These are phyloP conservation scores for Virgularia gustaviana DNA, from an alignment of 92 coral and sea anemone species.

Conservation along the genomic window DNA sequence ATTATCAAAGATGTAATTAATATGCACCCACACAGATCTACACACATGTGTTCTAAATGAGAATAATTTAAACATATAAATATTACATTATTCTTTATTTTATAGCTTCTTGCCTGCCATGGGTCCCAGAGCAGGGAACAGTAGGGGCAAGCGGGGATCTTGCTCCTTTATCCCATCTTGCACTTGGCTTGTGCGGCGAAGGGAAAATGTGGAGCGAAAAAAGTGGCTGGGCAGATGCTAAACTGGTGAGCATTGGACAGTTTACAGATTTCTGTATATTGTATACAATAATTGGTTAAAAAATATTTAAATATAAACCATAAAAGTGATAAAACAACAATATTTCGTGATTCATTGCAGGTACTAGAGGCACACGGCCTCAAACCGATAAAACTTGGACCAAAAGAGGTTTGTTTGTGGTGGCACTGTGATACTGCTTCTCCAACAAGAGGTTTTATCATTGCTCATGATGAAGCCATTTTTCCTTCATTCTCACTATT, in stretches of 20 bases:
- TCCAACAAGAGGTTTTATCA: too few species aligned
- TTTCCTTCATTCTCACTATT: not conserved
- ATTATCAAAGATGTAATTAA: too few species aligned
- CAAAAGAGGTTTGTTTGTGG: conserved; percentile 90
- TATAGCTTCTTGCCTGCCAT: conserved; percentile 74
- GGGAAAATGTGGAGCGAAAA: conserved; percentile 97
- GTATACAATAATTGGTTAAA: too few species aligned
- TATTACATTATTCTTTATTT: not conserved
- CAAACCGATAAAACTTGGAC: conserved; percentile 59
- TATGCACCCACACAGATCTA: too few species aligned
- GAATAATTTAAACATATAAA: not conserved
- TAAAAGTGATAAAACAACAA: not conserved
- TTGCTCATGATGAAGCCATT: not conserved
- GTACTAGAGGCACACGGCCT: conserved; percentile 73
- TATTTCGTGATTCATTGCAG: conserved; percentile 30
- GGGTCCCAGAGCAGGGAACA: conserved; percentile 96
- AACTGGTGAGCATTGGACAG: conserved; percentile 57
- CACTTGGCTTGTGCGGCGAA: conserved; percentile 80
- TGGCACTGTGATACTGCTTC: not conserved
- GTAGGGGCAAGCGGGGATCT: conserved; percentile 97
- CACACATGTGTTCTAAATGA: too few species aligned
- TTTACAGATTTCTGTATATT: not conserved
- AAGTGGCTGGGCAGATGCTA: conserved; percentile 91
- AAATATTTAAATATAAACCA: too few species aligned
- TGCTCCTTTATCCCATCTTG: conserved; percentile 86